Conservation (phyloP, 2,888 invertebrate genomes). For the Dichetophora obliterata region DNA sequence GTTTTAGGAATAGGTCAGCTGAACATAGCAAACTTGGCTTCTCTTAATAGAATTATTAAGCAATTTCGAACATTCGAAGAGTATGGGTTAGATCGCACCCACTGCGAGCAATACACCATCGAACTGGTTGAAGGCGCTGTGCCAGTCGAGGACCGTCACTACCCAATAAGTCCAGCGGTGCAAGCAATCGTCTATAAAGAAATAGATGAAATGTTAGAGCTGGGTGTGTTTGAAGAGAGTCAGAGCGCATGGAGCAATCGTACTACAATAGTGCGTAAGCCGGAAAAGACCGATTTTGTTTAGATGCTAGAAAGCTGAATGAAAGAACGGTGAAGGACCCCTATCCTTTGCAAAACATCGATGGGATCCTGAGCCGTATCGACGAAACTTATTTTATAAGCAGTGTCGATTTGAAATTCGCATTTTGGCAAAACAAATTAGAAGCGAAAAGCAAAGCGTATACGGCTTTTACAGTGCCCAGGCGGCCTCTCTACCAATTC, state of each 20-base stretch:
- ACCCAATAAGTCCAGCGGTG: conserved; percentile 17
- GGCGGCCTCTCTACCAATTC: no score
- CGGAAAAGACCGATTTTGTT: neutral
- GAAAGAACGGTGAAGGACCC: no score
- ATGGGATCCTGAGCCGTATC: no score
- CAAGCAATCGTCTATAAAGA: conserved; percentile 11
- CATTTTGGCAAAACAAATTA: neutral
- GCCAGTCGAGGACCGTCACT: neutral
- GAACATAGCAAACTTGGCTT: neutral
- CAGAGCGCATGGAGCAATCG: neutral
- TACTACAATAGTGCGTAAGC: neutral
- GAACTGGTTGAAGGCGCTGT: neutral
- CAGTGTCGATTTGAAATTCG: conserved; percentile 36
- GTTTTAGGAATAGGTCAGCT: conserved; percentile 17
- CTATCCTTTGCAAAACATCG: no score
- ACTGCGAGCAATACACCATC: no score
- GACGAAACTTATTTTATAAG: conserved; percentile 35
- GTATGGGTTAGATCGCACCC: conserved; percentile 7
- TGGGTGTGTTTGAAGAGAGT: neutral
- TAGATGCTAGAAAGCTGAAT: no score
- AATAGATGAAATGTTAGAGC: neutral
- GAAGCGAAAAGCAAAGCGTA: no score
- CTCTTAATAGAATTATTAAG: neutral
- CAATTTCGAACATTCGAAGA: conserved; percentile 16
- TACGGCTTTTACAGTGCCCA: neutral